A percentile compares a stretch with the other conserved stretches of the same genome.
Evolutionary conservation across 2,888 invertebrate species (phyloP).

Genomic region (Idaea dimidiata): DNA sequence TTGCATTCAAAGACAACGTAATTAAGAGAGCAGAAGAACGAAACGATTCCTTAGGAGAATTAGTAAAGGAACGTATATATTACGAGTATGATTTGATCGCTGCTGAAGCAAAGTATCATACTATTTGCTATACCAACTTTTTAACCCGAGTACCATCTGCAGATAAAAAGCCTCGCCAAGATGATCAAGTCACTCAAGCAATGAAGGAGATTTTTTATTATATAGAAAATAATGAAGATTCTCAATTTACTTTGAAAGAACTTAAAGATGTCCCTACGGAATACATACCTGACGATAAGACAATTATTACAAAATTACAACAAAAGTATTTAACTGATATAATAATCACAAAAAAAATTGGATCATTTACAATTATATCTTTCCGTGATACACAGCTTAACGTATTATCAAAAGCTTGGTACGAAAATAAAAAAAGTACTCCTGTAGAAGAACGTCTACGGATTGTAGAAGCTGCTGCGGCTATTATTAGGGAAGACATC

Average conservation of each 20-base stretch:
- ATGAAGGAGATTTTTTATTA: conserved; percentile 48
- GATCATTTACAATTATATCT: conserved; percentile 44
- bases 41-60: conserved; percentile 39
- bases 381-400: conserved; percentile 43
- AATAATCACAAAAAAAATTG: conserved; percentile 36
- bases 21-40: conserved; percentile 48
- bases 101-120: conserved; percentile 47
- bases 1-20: conserved; percentile 45
- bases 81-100: conserved; percentile 39
- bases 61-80: conserved; percentile 39
- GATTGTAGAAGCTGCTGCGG: conserved; percentile 50
- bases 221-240: conserved; percentile 50
- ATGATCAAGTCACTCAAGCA: conserved; percentile 47
- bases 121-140: conserved; percentile 46
- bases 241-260: conserved; percentile 50
- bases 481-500: conserved; percentile 52
- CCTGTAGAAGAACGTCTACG: conserved; percentile 39
- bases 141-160: conserved; percentile 38
- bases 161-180: conserved; percentile 38
- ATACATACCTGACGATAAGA: conserved; percentile 44
- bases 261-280: conserved; percentile 42
- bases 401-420: conserved; percentile 45
- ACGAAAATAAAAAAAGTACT: conserved; percentile 42
- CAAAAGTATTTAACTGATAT: conserved; percentile 39
- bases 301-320: conserved; percentile 39